These are phyloP conservation scores for Criorhina ranunculi DNA, from an alignment of 2,888 invertebrate genomes.

Conservation along the genomic window DNA sequence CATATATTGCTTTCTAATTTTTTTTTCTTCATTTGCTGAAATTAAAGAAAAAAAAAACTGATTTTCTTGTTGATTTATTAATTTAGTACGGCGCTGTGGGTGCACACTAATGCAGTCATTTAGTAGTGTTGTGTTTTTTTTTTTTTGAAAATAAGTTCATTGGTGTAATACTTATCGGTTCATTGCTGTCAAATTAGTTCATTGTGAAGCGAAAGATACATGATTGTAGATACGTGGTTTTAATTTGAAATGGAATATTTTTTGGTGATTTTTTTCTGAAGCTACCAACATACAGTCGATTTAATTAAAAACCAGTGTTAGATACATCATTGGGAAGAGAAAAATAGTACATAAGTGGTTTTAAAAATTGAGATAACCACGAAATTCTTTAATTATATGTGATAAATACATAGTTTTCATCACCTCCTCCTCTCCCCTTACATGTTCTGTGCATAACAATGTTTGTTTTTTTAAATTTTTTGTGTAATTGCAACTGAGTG, in stretches of 20 bases:
- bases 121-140: constrained; percentile 27
- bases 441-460: constrained; percentile 33
- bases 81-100: constrained; percentile 56
- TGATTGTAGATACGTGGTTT: constrained; percentile 7
- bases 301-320: constrained; percentile 31
- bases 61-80: constrained; percentile 71
- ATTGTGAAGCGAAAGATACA: constrained; percentile 39
- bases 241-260: constrained; percentile 1
- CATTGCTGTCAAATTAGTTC: constrained; percentile 54
- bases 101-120: constrained; percentile 44
- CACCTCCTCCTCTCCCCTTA: background rate
- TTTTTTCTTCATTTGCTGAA: constrained; percentile 41
- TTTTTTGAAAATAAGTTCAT: constrained; percentile 35
- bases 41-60: no score
- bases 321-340: constrained; percentile 15
- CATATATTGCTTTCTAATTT: constrained; percentile 69
- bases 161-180: constrained; percentile 62
- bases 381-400: constrained; percentile 2
- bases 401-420: constrained; percentile 6
- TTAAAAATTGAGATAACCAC: background rate
- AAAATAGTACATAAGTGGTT: constrained; percentile 5
- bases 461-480: constrained; percentile 4
- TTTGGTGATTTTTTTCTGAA: background rate
- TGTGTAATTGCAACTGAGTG: constrained; percentile 26
- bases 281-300: background rate